Percentiles rank a stretch among this genome's conserved stretches.
Conservation (phyloP, 2,797 vertebrate species). For the Yasuhikotakia modesta region DNA sequence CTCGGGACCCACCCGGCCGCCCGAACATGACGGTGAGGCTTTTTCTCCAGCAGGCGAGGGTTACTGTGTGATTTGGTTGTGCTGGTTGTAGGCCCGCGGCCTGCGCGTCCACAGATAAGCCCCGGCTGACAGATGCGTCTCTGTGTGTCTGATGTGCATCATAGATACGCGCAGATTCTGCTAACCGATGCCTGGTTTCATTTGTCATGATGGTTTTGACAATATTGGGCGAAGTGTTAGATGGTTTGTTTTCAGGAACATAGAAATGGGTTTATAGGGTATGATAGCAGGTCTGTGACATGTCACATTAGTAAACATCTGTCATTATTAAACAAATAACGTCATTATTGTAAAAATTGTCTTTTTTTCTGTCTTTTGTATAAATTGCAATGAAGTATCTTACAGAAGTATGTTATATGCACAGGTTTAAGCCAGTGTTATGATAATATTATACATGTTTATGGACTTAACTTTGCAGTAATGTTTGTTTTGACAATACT, state of each 20-base stretch:
- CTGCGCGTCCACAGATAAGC: constrained; percentile 71
- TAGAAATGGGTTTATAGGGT: neutral
- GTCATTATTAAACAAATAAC: too few relatives aligned
- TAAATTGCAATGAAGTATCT: too few relatives aligned
- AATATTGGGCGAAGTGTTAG: neutral
- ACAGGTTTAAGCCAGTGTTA: too few relatives aligned
- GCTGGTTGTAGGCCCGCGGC: constrained; percentile 67
- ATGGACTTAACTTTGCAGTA: too few relatives aligned
- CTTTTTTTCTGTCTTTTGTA: too few relatives aligned
- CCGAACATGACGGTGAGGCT: constrained; percentile 77
- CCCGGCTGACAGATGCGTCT: constrained; percentile 36
- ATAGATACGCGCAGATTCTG: neutral
- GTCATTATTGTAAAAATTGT: too few relatives aligned
- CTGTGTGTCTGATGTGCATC: too few relatives aligned
- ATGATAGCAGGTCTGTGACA: constrained; percentile 12
- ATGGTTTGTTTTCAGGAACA: neutral
- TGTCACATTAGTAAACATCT: neutral
- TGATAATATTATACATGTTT: neutral
- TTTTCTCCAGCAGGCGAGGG: neutral
- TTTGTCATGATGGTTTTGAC: neutral
- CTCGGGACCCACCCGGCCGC: constrained; percentile 72
- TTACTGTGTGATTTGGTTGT: constrained; percentile 21
- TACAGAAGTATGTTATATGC: too few relatives aligned
- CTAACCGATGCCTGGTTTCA: neutral
- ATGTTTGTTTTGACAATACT: neutral